A percentile compares a stretch with the other conserved stretches of the same genome.
phyloP scores from a whole-genome alignment of 2,888 invertebrate genomes.

The Xylota sylvarum region DNA sequence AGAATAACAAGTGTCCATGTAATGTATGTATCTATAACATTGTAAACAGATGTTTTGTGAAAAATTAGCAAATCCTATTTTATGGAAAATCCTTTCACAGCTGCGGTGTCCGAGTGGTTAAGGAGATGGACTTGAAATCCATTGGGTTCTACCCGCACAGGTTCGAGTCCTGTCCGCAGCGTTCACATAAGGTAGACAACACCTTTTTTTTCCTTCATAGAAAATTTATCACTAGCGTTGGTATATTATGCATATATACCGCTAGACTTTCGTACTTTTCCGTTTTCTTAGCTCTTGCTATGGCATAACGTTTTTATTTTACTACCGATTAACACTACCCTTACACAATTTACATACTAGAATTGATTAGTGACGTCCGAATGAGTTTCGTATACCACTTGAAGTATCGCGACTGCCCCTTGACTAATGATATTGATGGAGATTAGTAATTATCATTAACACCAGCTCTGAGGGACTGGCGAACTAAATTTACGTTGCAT shows the following conservation, averaged over 20 bases:
- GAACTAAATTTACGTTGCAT: neutral
- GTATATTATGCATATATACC: too few relatives aligned
- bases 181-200: neutral
- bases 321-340: neutral
- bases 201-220: too few relatives aligned
- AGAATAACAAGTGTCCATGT: too few relatives aligned
- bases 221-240: too few relatives aligned
- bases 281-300: too few relatives aligned
- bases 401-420: neutral
- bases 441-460: conserved; percentile 17
- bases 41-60: too few relatives aligned
- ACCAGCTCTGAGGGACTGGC: conserved; percentile 7
- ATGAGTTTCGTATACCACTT: conserved; percentile 4
- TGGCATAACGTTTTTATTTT: neutral
- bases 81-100: neutral
- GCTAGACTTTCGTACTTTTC: too few relatives aligned
- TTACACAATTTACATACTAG: conserved; percentile 21
- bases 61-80: too few relatives aligned
- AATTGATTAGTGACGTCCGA: conserved; percentile 40
- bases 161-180: conserved; percentile 85
- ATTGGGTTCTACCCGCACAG: conserved; percentile 88
- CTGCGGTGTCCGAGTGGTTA: conserved; percentile 91
- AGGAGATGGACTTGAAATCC: conserved; percentile 94
- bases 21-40: too few relatives aligned
- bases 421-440: neutral